Percentiles rank a stretch among this genome's conserved stretches.
Evolutionary conservation across 2,113 vertebrate genomes (phyloP).

Genomic region (Piaya cayana): DNA sequence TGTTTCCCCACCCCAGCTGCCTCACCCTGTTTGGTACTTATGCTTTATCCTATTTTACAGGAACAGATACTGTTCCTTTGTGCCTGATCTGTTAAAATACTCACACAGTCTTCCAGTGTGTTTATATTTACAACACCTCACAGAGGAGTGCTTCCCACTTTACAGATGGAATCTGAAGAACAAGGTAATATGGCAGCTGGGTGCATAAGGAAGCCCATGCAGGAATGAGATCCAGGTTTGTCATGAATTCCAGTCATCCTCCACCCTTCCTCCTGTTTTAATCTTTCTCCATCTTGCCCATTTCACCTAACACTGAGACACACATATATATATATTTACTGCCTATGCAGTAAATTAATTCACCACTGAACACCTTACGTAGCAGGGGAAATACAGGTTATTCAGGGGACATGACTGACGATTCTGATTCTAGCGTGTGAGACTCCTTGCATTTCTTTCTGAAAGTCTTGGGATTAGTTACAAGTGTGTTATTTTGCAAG

Average conservation of each 20-base stretch:
- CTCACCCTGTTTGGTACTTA: conserved; percentile 11
- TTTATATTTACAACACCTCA: background rate
- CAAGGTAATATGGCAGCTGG: background rate
- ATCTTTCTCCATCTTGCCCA: background rate
- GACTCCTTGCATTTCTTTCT: background rate
- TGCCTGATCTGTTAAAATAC: background rate
- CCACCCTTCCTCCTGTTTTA: background rate
- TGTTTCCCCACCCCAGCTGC: conserved; percentile 52
- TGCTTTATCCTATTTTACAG: conserved; percentile 15
- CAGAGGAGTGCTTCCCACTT: background rate
- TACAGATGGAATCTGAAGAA: background rate
- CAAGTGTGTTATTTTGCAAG: background rate
- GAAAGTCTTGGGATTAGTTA: background rate
- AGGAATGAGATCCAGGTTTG: background rate
- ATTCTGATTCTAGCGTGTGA: background rate
- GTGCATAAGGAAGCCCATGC: background rate
- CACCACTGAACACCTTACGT: background rate
- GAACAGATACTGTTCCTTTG: conserved; percentile 18
- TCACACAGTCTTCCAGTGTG: background rate
- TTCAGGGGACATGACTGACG: background rate
- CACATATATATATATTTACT: background rate
- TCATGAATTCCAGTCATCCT: background rate
- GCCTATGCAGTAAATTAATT: background rate
- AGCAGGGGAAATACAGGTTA: background rate
- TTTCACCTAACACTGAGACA: background rate